These are phyloP conservation scores for Gymnarchus niloticus DNA, from an alignment of 2,113 vertebrate species.

Conservation along the genomic window DNA sequence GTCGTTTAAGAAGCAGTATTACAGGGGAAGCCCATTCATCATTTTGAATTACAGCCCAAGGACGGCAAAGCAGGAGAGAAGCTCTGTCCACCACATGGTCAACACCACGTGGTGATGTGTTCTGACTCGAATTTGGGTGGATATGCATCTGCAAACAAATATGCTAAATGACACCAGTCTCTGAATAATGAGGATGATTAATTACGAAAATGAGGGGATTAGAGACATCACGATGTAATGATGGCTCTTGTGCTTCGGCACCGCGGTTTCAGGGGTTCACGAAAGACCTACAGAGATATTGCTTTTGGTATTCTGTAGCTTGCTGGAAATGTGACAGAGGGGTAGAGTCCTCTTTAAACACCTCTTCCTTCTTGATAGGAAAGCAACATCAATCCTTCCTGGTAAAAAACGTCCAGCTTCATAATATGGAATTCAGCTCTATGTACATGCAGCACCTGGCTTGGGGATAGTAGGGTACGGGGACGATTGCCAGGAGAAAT, in stretches of 20 bases:
- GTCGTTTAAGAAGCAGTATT: background rate
- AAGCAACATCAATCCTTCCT: background rate
- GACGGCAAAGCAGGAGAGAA: background rate
- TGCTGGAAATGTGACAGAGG: background rate
- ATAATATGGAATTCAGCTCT: background rate
- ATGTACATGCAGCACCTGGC: background rate
- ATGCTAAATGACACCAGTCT: background rate
- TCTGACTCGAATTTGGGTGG: background rate
- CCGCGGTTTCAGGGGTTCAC: background rate
- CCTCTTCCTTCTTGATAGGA: background rate
- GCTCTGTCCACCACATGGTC: background rate
- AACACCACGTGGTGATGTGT: background rate
- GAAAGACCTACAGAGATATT: background rate
- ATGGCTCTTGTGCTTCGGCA: background rate
- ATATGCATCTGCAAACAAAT: background rate
- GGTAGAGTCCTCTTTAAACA: background rate
- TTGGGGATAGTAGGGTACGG: background rate
- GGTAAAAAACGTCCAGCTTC: background rate
- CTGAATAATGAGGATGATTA: background rate
- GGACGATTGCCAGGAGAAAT: slow-evolving; percentile 21
- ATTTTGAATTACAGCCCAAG: background rate
- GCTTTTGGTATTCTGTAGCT: background rate
- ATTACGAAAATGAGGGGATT: background rate
- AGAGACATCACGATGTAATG: background rate
- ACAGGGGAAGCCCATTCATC: background rate